Evolutionary conservation across 92 coral and sea anemone species (phyloP), one percentile per base, ranked within the genome.

Genomic region (Parazoanthus atlanticus): DNA sequence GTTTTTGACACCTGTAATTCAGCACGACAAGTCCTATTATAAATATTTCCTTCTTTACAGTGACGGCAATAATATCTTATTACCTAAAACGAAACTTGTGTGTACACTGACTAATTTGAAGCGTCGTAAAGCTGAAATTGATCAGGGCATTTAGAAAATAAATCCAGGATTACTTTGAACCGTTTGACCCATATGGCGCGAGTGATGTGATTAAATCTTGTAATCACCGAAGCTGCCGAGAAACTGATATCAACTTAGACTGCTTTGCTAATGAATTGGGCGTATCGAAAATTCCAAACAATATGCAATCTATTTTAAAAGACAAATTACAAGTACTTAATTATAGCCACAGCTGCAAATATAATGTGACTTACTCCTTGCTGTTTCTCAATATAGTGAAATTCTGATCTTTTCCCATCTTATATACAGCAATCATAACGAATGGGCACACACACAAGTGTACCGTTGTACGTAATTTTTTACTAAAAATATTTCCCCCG

Each of bases 241-340:
- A 33, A 34, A 33, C 3, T 34, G 40, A 38, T 19, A 75, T 21
- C 8, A 23, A 25, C 28, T 23, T 61, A 21, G 69, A 61, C 26
- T 6, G 8, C 69, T 6, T 19, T 61, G 10, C 28, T 21, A 61
- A 61, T 61, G 69, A 41, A 36, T n/a, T 34, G 30, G 28, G 29
- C 70, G 25, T 28, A 31, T 56, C 47, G 84, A 80, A 80, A 54
- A 34, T 81, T 81, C 85, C 56, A 21, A 47, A 81, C 31, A 21
- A 10, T 1, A 36, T 10, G 17, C 33, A 30, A 61, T 58, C 31
- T 6, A 32, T 58, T 15, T 21, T 46, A 47, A 21, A 52, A 52
- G 70, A 36, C 47, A 81, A 29, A 56, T 75, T 33, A 32, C 16
- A 81, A n/a, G 38, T 33, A 32, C 15, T 30, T 54, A 33, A 81